Base-by-base conservation (phyloP, 2,797 vertebrate species). In the Buceros bicornis region DNA sequence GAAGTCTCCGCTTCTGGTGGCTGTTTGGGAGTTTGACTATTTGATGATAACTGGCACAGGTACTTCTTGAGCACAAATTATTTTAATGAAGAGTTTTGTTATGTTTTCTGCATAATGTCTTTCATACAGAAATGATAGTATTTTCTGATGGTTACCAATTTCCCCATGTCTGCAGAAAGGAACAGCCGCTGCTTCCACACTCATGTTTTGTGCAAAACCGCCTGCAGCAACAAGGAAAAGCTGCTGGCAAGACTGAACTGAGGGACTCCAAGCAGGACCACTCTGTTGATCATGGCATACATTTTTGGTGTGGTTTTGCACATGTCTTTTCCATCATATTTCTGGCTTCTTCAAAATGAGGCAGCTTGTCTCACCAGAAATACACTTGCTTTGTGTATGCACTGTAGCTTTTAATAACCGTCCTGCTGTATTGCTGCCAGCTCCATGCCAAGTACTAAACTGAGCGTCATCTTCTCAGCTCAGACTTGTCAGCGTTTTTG, bases 341-440 rank as follows among this genome's bases (percentile, higher is more conserved):
- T 86, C 53, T 79, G 29, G 7, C 65, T 95, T 95, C 40, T 91
- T 93, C 62, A 65, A 78, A 94, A 51, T 67, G 42, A 80, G 72
- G 87, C 74, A 76, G 47, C 58, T 92, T 57, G 13, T 66, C 76
- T 89, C 70, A 84, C 70, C 91, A 91, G 58, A 87, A 84, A 78
- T 53, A 37, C 8, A 19, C 48, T 69, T 8, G 25, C 11, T 93
- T 69, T 76, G 43, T 20, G 42, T 33, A 56, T 0, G 4, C 22
- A 35, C 10, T 45, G 19, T 62, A 71, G 70, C 45, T 94, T 96
- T 93, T 70, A 88, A 65, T 64, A 96, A 70, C 17, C 5, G 8
- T 71, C 77, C 29, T 6, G 48, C 31, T 67, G 76, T 74, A 24
- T 4, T 76, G 45, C 45, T 83, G 15, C 22, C 12, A 60, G 6